phyloP scores from a whole-genome alignment of 2,113 vertebrate species.

The Genyomyrus donnyi region DNA sequence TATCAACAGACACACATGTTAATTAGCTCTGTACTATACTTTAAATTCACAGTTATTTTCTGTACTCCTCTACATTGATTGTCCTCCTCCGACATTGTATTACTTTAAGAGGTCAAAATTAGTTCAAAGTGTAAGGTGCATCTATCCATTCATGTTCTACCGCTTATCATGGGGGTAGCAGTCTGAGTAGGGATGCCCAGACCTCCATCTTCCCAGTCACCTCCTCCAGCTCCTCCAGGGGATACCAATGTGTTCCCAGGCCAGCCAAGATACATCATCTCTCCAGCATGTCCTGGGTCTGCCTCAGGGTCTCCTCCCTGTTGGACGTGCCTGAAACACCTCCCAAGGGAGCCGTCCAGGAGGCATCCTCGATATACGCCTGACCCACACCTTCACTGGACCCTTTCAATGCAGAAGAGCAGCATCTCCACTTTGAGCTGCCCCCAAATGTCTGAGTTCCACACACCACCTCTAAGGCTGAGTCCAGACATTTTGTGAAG shows the following conservation, averaged over 20 bases:
- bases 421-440: background rate
- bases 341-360: background rate
- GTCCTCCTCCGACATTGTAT: background rate
- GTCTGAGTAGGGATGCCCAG: background rate
- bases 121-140: background rate
- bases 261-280: background rate
- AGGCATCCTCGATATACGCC: background rate
- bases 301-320: background rate
- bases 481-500: too few relatives aligned
- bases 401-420: background rate
- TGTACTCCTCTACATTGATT: background rate
- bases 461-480: background rate
- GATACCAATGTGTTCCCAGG: background rate
- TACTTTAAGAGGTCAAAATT: background rate
- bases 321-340: background rate
- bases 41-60: background rate
- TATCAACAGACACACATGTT: conserved; percentile 32
- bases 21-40: conserved; percentile 25
- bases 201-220: background rate
- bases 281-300: background rate
- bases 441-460: background rate
- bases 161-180: background rate
- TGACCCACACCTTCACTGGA: background rate
- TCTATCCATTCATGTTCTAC: background rate
- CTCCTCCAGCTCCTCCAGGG: background rate